Base-by-base conservation (phyloP, 2,797 vertebrate species). In the Neosilurus hyrtlii region DNA sequence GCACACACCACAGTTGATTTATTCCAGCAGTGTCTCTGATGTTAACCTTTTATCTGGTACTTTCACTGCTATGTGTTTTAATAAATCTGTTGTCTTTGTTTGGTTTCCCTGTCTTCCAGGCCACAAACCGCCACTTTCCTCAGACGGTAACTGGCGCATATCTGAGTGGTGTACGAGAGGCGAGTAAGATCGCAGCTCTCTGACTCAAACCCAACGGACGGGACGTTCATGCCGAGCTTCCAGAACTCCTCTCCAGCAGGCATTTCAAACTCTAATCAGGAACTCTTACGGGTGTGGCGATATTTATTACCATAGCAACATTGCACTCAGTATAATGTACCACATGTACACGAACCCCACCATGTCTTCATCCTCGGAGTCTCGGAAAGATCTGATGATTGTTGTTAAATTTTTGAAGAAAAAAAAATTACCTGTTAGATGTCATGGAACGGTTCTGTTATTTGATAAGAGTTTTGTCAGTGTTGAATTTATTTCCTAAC, bases 81-180 rank as follows among this genome's bases (percentile, higher is more conserved):
- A 12, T 12, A n/a, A 62, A 26, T 49, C 6, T 35, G 0, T 24
- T 24, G 22, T 24, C 6, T 71, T 70, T 6, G 1, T 68, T 43
- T 22, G 67, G 51, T 14, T 15, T 7, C 12, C 16, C 82, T 22
- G 43, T 0, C 82, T 82, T 77, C 75, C 90, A 99, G 97, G 97
- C 97, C 80, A 99, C 98, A 83, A 99, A 99, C 87, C 94, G 98
- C 82, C 98, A 99, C 92, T 99, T 99, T 87, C 98, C 98, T 87
- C 98, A 99, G 87, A 99, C 98, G 0, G 98, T 99, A 82, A 98
- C 98, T 1, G 97, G 98, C 67, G 97, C 98, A 62, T 99, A 99
- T 90, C 90, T 99, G 92, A 99, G 97, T 61, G 98, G 98, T 0
- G 96, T 99, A 86, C 92, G 97, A 89, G 98, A 99, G 93, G 98